Conservation (phyloP, 2,888 invertebrate genomes). For the Sarcophaga rosellei region DNA sequence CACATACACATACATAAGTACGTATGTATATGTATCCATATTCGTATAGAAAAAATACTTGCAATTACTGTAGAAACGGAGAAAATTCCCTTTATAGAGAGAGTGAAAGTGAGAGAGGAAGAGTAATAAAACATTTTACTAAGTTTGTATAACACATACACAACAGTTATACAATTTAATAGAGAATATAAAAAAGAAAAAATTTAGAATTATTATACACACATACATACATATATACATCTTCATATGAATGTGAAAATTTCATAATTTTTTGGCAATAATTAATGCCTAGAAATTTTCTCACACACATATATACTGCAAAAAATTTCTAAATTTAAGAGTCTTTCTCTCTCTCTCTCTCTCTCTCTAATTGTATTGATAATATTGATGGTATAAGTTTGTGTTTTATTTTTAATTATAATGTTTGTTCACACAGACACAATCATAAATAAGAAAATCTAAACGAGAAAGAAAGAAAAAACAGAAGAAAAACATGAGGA, state of each 20-base stretch:
- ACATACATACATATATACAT: constrained; percentile 5
- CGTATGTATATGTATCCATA: background rate
- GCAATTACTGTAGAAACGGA: background rate
- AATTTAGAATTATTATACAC: no score
- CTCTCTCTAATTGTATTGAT: background rate
- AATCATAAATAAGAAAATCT: background rate
- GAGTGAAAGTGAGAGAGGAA: background rate
- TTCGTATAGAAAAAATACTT: background rate
- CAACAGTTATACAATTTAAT: no score
- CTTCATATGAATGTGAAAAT: background rate
- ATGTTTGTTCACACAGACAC: background rate
- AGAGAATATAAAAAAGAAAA: no score
- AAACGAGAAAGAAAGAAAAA: background rate
- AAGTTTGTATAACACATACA: no score
- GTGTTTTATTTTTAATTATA: background rate
- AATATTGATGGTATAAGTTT: background rate
- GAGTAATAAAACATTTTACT: no score
- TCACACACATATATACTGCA: no score
- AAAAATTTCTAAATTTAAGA: no score
- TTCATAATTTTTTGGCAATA: no score
- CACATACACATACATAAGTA: constrained; percentile 11
- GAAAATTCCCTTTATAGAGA: background rate
- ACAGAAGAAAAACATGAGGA: no score
- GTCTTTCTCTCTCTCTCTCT: background rate
- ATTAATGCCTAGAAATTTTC: no score